Conservation (phyloP, 2,888 invertebrate genomes). For the Ormia ochracea region DNA sequence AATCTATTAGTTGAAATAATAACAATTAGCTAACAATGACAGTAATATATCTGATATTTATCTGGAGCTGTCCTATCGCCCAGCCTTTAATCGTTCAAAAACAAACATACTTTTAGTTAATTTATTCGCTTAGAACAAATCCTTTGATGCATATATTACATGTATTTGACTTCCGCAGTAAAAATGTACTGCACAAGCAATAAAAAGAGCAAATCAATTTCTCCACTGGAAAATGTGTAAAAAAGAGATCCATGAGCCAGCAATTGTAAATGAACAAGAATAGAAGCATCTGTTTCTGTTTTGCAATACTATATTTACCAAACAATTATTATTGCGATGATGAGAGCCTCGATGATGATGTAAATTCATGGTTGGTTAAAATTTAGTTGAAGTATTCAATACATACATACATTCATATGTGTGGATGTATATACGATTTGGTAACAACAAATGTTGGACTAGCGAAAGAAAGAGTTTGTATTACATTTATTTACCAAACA, state of each 20-base stretch:
- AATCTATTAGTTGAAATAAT: no score
- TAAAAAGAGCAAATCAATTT: background rate
- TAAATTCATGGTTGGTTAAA: background rate
- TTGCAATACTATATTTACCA: conserved; percentile 45
- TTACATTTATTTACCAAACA: conserved; percentile 47
- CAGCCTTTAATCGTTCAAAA: no score
- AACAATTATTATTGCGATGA: conserved; percentile 46
- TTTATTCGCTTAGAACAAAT: no score
- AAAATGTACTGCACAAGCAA: background rate
- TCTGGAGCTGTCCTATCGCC: no score
- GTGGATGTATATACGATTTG: background rate
- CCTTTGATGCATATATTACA: no score
- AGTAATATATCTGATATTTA: no score
- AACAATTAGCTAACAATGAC: no score
- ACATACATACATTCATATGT: background rate
- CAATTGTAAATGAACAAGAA: conserved; percentile 39
- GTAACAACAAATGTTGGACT: no score
- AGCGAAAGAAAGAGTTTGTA: conserved; percentile 33
- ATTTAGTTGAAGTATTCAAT: background rate
- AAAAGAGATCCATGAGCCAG: conserved; percentile 25
- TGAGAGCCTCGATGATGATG: background rate
- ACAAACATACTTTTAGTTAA: no score
- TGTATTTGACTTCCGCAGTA: no score
- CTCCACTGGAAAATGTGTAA: background rate
- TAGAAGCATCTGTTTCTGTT: conserved; percentile 39